A percentile compares a stretch with the other conserved stretches of the same genome.
Conservation (phyloP, 2,888 invertebrate genomes). For the Philaethria dido region DNA sequence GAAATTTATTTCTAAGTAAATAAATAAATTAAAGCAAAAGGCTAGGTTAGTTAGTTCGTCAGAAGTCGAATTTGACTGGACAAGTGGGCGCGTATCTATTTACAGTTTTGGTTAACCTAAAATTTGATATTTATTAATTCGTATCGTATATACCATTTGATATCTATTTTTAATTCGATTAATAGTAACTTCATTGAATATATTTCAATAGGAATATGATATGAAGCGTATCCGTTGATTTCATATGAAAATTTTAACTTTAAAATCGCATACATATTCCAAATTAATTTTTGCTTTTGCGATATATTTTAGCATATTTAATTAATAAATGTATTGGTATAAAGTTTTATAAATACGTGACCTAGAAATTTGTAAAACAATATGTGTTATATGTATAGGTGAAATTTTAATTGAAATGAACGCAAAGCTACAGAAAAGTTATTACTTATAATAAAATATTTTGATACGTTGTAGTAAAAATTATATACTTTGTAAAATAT, state of each 20-base stretch:
- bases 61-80: too few relatives aligned
- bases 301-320: neutral
- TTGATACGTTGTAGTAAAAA: neutral
- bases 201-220: constrained; percentile 7
- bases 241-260: constrained; percentile 1
- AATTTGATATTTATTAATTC: too few relatives aligned
- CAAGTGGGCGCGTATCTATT: too few relatives aligned
- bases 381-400: neutral
- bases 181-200: neutral
- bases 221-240: neutral
- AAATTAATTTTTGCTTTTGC: neutral
- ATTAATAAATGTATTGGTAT: neutral
- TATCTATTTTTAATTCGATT: neutral
- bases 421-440: neutral
- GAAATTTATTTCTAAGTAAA: too few relatives aligned
- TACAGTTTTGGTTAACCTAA: too few relatives aligned
- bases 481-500: too few relatives aligned
- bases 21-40: too few relatives aligned
- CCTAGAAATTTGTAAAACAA: neutral
- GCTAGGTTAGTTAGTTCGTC: too few relatives aligned
- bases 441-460: neutral
- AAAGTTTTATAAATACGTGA: neutral
- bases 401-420: neutral
- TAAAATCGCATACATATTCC: neutral
- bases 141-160: neutral